Evolutionary conservation across 23 tunicate genomes (phyloP).

Genomic region (Ciona savignyi): DNA sequence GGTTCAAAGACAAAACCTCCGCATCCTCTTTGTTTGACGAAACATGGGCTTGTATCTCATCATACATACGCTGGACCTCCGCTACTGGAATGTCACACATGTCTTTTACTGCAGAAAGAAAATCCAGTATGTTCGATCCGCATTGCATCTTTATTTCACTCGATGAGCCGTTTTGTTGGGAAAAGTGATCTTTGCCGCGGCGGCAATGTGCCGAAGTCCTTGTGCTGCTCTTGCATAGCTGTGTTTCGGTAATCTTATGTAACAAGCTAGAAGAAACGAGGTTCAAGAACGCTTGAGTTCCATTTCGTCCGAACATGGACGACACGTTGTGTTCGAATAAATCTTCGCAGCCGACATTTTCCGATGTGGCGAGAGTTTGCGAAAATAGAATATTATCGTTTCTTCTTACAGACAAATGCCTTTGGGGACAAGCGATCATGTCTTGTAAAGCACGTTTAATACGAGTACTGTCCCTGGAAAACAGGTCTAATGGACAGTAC

Average conservation of each 20-base stretch:
- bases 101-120: constrained; percentile 20
- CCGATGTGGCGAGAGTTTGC: not conserved
- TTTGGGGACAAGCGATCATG: constrained; percentile 39
- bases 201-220: no score
- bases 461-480: constrained; percentile 18
- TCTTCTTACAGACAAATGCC: constrained; percentile 31
- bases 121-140: constrained; percentile 14
- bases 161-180: not conserved
- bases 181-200: no score
- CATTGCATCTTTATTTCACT: not conserved
- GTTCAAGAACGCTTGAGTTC: constrained; percentile 18
- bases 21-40: constrained; percentile 11
- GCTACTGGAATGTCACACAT: constrained; percentile 33
- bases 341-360: no score
- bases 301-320: constrained; percentile 16
- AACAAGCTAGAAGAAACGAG: not conserved
- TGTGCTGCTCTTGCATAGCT: no score
- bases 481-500: constrained; percentile 56
- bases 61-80: constrained; percentile 8
- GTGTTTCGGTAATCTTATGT: not conserved
- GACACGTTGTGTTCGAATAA: constrained; percentile 14
- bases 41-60: constrained; percentile 5
- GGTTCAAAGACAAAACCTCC: constrained; percentile 17
- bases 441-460: constrained; percentile 43
- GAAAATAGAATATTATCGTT: constrained; percentile 23